phyloP scores from a whole-genome alignment of 2,888 invertebrate genomes.

The Philopedon plagiatum region DNA sequence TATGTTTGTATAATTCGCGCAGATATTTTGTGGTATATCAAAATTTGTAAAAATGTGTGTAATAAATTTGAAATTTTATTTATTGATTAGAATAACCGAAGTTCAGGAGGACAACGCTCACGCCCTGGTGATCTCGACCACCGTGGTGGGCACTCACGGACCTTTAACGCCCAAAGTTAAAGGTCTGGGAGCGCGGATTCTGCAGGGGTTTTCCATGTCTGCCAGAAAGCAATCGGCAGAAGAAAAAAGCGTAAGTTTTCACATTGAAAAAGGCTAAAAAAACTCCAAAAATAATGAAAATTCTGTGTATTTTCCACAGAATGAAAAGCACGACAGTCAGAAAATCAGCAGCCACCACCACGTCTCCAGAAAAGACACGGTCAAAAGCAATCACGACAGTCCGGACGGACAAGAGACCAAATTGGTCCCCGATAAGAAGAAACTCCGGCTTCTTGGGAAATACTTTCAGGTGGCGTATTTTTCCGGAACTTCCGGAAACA shows the following conservation, averaged over 20 bases:
- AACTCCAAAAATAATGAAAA: too few species aligned
- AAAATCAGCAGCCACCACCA: slow-evolving; percentile 42
- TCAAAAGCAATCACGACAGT: slow-evolving; percentile 52
- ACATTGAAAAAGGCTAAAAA: slow-evolving; percentile 51
- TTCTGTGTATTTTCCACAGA: slow-evolving; percentile 3
- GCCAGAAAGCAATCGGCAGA: slow-evolving; percentile 52
- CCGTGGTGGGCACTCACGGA: slow-evolving; percentile 62
- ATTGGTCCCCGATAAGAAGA: slow-evolving; percentile 64
- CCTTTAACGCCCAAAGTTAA: slow-evolving; percentile 67
- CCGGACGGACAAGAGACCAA: slow-evolving; percentile 40
- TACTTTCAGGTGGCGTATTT: slow-evolving; percentile 77
- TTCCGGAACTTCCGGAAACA: too few species aligned
- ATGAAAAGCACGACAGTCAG: slow-evolving; percentile 8
- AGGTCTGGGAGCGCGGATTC: slow-evolving; percentile 70
- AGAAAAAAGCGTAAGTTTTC: slow-evolving; percentile 56
- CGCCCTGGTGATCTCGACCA: slow-evolving; percentile 63
- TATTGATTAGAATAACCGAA: slow-evolving; percentile 79
- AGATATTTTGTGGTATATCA: too few species aligned
- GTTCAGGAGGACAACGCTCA: slow-evolving; percentile 81
- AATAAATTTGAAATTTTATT: not conserved
- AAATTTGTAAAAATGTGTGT: not conserved
- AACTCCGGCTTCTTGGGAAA: slow-evolving; percentile 75
- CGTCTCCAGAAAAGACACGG: slow-evolving; percentile 59
- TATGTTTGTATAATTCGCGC: not conserved
- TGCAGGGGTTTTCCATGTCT: slow-evolving; percentile 68